Evolutionary conservation across 2,888 invertebrate species (phyloP), one percentile per base, ranked within the genome.

Genomic region (Hypolimnas misippus): DNA sequence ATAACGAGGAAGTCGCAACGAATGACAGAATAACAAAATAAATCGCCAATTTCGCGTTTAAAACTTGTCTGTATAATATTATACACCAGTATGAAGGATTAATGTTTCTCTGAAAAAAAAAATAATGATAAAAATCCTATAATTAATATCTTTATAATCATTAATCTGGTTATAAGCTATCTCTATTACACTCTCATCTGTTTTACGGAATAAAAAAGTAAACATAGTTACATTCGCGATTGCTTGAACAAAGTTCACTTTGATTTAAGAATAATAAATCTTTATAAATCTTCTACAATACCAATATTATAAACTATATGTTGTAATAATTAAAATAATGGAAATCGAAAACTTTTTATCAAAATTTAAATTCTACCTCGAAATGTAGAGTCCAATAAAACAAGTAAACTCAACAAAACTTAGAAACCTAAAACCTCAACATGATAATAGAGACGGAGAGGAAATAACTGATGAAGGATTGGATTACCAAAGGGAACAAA

Each of bases 1-100:
- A 81, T 84, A 78, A 81, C 78, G 62, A 84, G 81, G 78, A 86
- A 86, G 84, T 83, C 76, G 73, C n/a, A 21, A 14, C 49, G 14
- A 62, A 52, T 57, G 53, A 49, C 55, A 50, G 6, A 35, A 51
- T 35, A 46, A 54, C 51, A 49, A 59, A 61, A 59, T 3, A 35
- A 54, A 65, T 59, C 58, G 52, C 0, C 35, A 3, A 12, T 54
- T 38, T 17, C 33, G n/a, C 19, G 57, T 57, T 52, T 29, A 44
- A 38, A 49, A 29, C 25, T 25, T 19, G 21, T 17, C 1, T 38
- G 12, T 21, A 19, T 46, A 8, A n/a, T 3, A 25, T 25, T 2
- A 3, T 25, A 14, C 40, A 40, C 40, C 6, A 6, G 5, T 14
- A 16, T 40, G 40, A 40, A 3, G 25, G 5, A 25, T 25, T 3